phyloP scores from a whole-genome alignment of 2,888 invertebrate species.

The Ischnura elegans region DNA sequence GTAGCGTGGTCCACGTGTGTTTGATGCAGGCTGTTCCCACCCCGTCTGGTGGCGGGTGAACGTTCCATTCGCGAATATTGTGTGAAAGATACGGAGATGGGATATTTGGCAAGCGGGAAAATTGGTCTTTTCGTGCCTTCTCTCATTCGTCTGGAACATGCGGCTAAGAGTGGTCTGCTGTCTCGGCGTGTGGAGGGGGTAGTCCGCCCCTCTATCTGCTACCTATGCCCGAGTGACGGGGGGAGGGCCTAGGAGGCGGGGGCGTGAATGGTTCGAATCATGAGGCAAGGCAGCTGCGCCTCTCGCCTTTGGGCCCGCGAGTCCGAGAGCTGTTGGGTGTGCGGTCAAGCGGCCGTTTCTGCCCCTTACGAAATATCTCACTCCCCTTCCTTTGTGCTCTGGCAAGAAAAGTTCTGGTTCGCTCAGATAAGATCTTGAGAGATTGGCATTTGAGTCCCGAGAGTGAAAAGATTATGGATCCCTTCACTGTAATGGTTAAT shows the following conservation, averaged over 20 bases:
- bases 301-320: background rate
- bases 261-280: background rate
- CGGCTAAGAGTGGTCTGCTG: background rate
- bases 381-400: background rate
- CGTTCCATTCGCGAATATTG: background rate
- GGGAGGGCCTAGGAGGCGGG: background rate
- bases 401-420: background rate
- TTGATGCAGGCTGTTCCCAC: background rate
- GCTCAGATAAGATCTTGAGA: too few species aligned
- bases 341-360: background rate
- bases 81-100: background rate
- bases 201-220: background rate
- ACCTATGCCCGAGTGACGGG: background rate
- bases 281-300: background rate
- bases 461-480: too few species aligned
- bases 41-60: background rate
- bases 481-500: too few species aligned
- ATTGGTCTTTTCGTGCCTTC: background rate
- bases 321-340: background rate
- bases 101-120: background rate
- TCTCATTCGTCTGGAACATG: background rate
- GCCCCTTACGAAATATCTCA: background rate
- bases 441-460: too few species aligned
- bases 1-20: background rate
- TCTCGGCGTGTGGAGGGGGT: background rate